Evolutionary conservation across 2,888 invertebrate genomes (phyloP).

Genomic region (Tinea semifulvella): DNA sequence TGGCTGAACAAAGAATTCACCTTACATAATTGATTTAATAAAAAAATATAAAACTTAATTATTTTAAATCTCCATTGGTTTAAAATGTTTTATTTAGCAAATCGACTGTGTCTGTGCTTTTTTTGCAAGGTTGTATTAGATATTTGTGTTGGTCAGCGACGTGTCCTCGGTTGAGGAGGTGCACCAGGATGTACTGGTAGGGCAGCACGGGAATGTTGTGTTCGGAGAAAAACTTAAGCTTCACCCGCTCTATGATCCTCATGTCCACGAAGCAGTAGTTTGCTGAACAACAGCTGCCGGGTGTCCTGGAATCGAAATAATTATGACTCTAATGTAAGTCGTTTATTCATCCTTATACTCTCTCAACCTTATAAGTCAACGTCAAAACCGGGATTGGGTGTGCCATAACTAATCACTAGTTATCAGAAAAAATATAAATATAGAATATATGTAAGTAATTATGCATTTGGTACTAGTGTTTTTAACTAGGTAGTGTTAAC

Average conservation of each 20-base stretch:
- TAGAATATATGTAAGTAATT: no score
- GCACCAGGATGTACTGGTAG: constrained; percentile 54
- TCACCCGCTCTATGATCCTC: constrained; percentile 56
- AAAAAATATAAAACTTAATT: no score
- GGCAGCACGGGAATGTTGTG: constrained; percentile 59
- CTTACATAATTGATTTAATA: no score
- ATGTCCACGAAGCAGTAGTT: constrained; percentile 61
- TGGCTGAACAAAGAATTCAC: no score
- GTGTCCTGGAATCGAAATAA: constrained; percentile 33
- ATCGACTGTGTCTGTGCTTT: constrained; percentile 39
- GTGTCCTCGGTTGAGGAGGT: constrained; percentile 45
- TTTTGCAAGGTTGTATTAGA: constrained; percentile 49
- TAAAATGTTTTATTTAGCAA: constrained; percentile 51
- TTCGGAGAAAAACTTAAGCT: constrained; percentile 51
- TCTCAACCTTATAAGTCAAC: no score
- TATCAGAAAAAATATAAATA: no score
- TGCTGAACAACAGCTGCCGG: constrained; percentile 55
- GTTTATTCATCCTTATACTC: no score
- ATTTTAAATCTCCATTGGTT: no score
- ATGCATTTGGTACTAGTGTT: no score
- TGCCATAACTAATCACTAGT: no score
- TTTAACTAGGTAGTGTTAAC: no score
- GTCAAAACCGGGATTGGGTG: no score
- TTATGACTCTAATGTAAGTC: background rate
- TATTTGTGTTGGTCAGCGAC: constrained; percentile 54